A percentile compares a stretch with the other conserved stretches of the same genome.
Conservation (phyloP, 2,888 invertebrate species). For the Ophonus ardosiacus region DNA sequence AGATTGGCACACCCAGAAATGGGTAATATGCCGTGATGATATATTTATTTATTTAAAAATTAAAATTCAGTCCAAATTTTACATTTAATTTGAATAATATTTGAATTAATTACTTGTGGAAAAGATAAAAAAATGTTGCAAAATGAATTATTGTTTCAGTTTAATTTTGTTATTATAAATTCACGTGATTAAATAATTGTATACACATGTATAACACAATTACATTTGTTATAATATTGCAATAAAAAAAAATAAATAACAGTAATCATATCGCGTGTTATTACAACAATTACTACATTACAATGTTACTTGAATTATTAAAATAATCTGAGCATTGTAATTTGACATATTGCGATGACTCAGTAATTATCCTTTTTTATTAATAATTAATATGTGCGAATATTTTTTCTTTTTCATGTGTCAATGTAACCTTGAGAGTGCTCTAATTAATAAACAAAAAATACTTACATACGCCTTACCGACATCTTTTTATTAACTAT, state of each 20-base stretch:
- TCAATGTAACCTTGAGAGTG: conserved; percentile 1
- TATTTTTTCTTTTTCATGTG: background rate
- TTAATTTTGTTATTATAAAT: no score
- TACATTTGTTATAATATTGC: background rate
- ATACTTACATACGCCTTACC: background rate
- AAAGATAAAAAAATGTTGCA: no score
- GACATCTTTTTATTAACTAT: background rate
- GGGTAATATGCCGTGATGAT: no score
- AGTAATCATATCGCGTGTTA: background rate
- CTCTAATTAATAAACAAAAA: conserved; percentile 15
- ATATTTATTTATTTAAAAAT: no score
- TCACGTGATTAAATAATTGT: no score
- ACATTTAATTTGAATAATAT: no score
- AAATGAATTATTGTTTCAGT: no score
- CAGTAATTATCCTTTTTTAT: background rate
- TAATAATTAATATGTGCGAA: background rate
- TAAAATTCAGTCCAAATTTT: no score
- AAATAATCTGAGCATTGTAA: background rate
- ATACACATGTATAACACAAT: no score
- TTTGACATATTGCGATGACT: background rate
- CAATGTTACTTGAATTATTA: background rate
- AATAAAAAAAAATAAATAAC: background rate
- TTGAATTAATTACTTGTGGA: no score
- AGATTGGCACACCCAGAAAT: no score
- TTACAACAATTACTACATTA: background rate